Base-by-base conservation (phyloP, 2,113 vertebrate species). In the Turnix velox region DNA sequence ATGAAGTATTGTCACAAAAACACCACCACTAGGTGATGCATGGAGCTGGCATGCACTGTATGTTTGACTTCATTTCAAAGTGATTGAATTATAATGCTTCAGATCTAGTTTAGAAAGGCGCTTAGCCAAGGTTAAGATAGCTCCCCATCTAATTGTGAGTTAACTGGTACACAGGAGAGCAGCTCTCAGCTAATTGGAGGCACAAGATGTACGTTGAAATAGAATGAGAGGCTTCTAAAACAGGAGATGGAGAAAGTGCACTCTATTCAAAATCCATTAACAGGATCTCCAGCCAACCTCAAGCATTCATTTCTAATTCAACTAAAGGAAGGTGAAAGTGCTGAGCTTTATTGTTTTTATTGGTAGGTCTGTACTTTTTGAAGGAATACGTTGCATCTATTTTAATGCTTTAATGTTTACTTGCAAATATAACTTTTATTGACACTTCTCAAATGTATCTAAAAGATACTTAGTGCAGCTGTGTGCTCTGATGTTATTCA, bases 191-290 rank as follows among this genome's bases (percentile, higher is more conserved):
- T 87, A 51, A 75, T 1, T 37, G 87, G 66, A 88, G 57, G 73
- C 33, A 62, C 3, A 18, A 66, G 54, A 66, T 52, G 12, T 23
- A 31, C 20, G 4, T 30, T 0, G 7, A 62, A 74, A 73, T 63
- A 23, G 66, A 27, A 57, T 67, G 43, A 91, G 37, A 90, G 58
- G 68, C 74, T 83, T 87, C 90, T 88, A n/a, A 94, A 93, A 83
- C 62, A 81, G 79, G 82, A 92, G 84, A 68, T 0, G 3, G 69
- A 89, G 80, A 93, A 91, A 95, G 63, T 45, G 37, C 24, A 45
- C 24, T 65, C 8, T 42, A 28, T 94, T 94, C 66, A 49, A 94
- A 94, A 81, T 79, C 85, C 62, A 92, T 92, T 94, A 94, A 55
- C 24, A 39, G 81, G 63, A 83, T 27, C 45, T 75, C 90, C 87